A percentile compares a stretch with the other conserved stretches of the same genome.
Evolutionary conservation across 2,113 vertebrate species (phyloP).

Genomic region (Platichthys flesus): DNA sequence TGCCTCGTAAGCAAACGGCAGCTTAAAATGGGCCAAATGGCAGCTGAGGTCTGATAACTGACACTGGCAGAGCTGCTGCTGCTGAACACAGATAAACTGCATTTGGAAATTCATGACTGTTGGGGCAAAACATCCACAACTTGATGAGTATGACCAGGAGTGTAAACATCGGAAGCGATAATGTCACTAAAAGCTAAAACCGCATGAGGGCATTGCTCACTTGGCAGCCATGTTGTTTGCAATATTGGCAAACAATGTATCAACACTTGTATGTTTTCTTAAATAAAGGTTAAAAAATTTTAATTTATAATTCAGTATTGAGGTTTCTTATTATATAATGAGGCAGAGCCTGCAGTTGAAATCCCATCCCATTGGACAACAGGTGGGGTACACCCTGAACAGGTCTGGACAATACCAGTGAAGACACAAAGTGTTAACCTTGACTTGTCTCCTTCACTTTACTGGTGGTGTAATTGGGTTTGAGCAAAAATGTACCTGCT

Average conservation of each 20-base stretch:
- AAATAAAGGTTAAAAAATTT: no score
- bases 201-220: neutral
- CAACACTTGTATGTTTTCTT: no score
- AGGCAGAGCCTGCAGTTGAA: neutral
- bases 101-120: slow-evolving; percentile 41
- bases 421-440: neutral
- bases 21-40: slow-evolving; percentile 32
- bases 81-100: slow-evolving; percentile 49
- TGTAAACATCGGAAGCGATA: slow-evolving; percentile 18
- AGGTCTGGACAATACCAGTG: neutral
- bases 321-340: neutral
- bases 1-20: slow-evolving; percentile 27
- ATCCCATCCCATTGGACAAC: neutral
- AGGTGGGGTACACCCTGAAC: neutral
- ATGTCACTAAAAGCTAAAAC: neutral
- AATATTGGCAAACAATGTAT: no score
- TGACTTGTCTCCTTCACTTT: no score
- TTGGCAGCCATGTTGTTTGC: no score
- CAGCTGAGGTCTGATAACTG: slow-evolving; percentile 28
- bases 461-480: no score
- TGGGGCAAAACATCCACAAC: slow-evolving; percentile 31
- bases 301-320: neutral
- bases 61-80: slow-evolving; percentile 36
- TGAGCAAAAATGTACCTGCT: no score
- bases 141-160: slow-evolving; percentile 24